Conservation (phyloP, 2,797 vertebrate species). For the Acanthornis magna region DNA sequence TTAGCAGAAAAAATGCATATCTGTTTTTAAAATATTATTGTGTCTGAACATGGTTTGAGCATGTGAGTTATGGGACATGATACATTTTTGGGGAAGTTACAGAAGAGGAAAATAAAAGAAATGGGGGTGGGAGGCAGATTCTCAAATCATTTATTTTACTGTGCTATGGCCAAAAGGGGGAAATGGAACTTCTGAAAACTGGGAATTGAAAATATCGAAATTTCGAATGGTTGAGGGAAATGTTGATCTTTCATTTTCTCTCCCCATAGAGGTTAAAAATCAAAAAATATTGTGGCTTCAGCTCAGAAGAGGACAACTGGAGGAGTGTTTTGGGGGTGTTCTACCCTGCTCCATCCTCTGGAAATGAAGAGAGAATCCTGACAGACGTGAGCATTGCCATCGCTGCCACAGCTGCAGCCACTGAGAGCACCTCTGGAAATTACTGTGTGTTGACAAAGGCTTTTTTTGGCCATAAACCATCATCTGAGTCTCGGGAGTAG, state of each 20-base stretch:
- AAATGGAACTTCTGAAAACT: not conserved
- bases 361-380: not conserved
- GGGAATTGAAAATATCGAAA: not conserved
- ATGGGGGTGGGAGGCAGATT: not conserved
- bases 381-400: not conserved
- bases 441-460: not conserved
- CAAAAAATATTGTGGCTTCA: not conserved
- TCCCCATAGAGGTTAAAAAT: not conserved
- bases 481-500: not conserved
- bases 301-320: not conserved
- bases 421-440: not conserved
- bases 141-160: not conserved
- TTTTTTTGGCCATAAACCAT: constrained; percentile 26
- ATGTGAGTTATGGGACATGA: not conserved
- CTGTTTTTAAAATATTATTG: not conserved
- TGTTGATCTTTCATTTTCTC: not conserved
- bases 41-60: not conserved
- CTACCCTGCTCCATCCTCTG: not conserved
- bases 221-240: not conserved
- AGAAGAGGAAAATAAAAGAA: not conserved
- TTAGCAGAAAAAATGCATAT: not conserved
- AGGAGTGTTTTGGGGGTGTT: not conserved
- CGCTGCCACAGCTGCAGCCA: not conserved
- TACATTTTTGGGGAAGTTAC: not conserved
- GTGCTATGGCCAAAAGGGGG: not conserved